Conservation (phyloP, 1,140 invertebrate species). For the Philopotamus ludificatus region DNA sequence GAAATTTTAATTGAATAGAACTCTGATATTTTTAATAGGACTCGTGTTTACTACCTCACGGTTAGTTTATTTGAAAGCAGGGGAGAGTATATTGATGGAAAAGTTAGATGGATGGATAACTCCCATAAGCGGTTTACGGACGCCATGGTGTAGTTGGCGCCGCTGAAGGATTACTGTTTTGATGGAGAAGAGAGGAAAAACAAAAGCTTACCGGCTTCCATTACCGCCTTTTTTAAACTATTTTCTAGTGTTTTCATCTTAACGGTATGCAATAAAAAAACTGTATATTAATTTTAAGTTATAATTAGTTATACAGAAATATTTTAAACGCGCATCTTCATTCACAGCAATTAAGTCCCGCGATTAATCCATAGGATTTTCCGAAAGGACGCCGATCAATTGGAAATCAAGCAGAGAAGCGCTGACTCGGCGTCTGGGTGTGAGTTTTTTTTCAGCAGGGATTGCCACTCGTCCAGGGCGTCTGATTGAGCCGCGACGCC, state of each 20-base stretch:
- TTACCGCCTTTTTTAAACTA: neutral
- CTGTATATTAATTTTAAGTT: too few relatives aligned
- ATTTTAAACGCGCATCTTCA: too few relatives aligned
- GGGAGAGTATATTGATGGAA: slow-evolving; percentile 16
- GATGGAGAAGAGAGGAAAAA: slow-evolving; percentile 14
- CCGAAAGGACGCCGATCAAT: too few relatives aligned
- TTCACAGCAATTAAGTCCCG: too few relatives aligned
- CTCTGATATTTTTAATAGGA: too few relatives aligned
- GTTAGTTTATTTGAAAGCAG: neutral
- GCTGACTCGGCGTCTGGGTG: neutral
- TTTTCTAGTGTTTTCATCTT: too few relatives aligned
- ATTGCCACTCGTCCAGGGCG: too few relatives aligned
- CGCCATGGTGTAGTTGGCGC: slow-evolving; percentile 5
- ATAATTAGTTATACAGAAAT: too few relatives aligned
- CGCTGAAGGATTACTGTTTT: slow-evolving; percentile 25
- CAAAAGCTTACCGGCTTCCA: neutral
- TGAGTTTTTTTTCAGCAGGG: too few relatives aligned
- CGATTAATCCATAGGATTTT: too few relatives aligned
- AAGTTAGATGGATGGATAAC: slow-evolving; percentile 26
- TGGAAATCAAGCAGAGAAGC: neutral
- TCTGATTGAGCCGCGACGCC: neutral
- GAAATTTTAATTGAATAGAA: neutral
- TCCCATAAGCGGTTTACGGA: slow-evolving; percentile 25
- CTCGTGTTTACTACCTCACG: too few relatives aligned
- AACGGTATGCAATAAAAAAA: neutral